Evolutionary conservation across 2,888 invertebrate genomes (phyloP).

Genomic region (Pharmacophagus antenor): DNA sequence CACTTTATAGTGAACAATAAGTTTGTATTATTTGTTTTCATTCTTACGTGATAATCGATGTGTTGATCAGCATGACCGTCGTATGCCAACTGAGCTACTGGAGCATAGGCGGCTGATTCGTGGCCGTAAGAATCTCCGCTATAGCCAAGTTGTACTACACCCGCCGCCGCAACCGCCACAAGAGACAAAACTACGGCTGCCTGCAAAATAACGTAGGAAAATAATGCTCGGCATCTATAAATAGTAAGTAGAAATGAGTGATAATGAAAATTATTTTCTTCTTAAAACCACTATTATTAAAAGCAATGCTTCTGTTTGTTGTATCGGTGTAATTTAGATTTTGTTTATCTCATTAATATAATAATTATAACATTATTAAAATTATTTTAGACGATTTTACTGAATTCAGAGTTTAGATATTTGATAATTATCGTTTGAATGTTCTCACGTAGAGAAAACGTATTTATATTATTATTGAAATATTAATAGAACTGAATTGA

Average conservation of each 20-base stretch:
- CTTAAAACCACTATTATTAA: too few species aligned
- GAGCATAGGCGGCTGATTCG: slow-evolving; percentile 64
- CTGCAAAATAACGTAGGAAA: slow-evolving; percentile 42
- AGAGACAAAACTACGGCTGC: slow-evolving; percentile 66
- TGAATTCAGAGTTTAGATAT: background rate
- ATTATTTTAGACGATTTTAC: background rate
- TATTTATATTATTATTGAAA: background rate
- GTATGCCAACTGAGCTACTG: slow-evolving; percentile 51
- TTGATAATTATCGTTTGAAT: too few species aligned
- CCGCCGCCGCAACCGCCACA: slow-evolving; percentile 68
- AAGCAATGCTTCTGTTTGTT: too few species aligned
- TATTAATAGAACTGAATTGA: background rate
- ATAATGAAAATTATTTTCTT: too few species aligned
- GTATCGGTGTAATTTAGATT: background rate
- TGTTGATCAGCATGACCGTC: slow-evolving; percentile 70
- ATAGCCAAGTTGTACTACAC: slow-evolving; percentile 62
- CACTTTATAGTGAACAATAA: background rate
- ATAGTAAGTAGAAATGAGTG: background rate
- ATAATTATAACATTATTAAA: background rate
- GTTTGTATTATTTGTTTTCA: background rate
- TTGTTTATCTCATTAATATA: background rate
- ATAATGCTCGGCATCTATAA: background rate
- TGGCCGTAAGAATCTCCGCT: slow-evolving; percentile 64
- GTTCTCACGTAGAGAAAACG: background rate
- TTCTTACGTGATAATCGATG: slow-evolving; percentile 73